Base-by-base conservation (phyloP, 2,113 vertebrate genomes). In the Prionailurus viverrinus region DNA sequence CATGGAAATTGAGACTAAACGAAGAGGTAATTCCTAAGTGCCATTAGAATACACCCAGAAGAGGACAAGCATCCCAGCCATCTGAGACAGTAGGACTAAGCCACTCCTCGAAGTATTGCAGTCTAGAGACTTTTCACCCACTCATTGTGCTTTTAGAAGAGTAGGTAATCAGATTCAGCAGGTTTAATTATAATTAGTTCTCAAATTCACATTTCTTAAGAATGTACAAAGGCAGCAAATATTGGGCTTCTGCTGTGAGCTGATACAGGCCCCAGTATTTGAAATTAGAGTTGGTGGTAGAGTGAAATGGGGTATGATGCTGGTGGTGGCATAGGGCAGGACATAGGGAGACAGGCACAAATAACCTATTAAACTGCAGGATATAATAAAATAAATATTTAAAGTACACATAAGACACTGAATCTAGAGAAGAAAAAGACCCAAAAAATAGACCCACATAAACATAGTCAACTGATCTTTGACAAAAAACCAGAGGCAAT, bases 141-240 rank as follows among this genome's bases (percentile, higher is more conserved):
- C n/a, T 53, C 3, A 14, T 5, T n/a, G 25, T 39, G 27, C 48
- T 85, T 92, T 80, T 92, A 45, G 11, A 71, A 45, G 29, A 61
- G 48, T 7, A 25, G 0, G 36, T 25, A 94, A 12, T 74, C 81
- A 78, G 81, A 29, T 15, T 79, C 73, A 39, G 29, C 15, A 78
- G 11, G 16, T 36, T 79, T 76, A 23, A 45, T 82, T 80, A 79
- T 65, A 87, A 78, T 53, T 71, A 39, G 41, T 80, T 83, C 83
- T 53, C 45, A 68, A 68, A 45, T 27, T 83, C 11, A 15, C 8
- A 82, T 68, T 78, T 82, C 61, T 51, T 79, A 87, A 90, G 12
- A 95, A 68, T 92, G 25, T 71, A 87, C 73, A 94, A 86, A 68
- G 48, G 12, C 48, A 87, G n/a, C 33, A 92, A 48, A 91, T 39